Conservation (phyloP, 2,113 vertebrate species). For the Peromyscus leucopus region DNA sequence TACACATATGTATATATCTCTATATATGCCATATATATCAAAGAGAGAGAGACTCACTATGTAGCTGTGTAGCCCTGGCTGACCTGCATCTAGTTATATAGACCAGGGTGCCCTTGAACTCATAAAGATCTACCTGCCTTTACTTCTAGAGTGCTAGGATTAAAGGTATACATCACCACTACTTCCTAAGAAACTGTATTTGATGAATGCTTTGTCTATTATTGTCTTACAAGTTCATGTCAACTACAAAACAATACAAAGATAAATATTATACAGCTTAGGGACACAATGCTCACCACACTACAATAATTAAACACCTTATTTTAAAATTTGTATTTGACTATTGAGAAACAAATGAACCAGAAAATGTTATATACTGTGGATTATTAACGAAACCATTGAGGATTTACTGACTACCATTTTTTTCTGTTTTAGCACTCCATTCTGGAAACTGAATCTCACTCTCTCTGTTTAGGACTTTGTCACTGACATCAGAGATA, state of each 20-base stretch:
- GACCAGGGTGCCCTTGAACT: not conserved
- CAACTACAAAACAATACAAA: slow-evolving; percentile 37
- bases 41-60: not conserved
- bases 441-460: not conserved
- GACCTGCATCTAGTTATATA: not conserved
- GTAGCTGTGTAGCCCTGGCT: not conserved
- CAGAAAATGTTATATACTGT: not conserved
- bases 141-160: not conserved
- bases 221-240: not conserved
- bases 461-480: not conserved
- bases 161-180: not conserved
- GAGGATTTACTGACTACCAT: not conserved
- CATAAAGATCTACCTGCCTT: not conserved
- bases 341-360: slow-evolving; percentile 8
- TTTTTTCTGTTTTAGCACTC: not conserved
- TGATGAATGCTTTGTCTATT: not conserved
- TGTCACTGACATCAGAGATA: not conserved
- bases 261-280: not conserved
- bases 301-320: not conserved
- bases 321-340: slow-evolving; percentile 20
- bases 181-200: not conserved
- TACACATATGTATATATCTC: not conserved
- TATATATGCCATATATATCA: not conserved
- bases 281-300: not conserved
- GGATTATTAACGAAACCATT: not conserved